phyloP scores from a whole-genome alignment of 2,113 vertebrate genomes.

The Rafetus swinhoei region DNA sequence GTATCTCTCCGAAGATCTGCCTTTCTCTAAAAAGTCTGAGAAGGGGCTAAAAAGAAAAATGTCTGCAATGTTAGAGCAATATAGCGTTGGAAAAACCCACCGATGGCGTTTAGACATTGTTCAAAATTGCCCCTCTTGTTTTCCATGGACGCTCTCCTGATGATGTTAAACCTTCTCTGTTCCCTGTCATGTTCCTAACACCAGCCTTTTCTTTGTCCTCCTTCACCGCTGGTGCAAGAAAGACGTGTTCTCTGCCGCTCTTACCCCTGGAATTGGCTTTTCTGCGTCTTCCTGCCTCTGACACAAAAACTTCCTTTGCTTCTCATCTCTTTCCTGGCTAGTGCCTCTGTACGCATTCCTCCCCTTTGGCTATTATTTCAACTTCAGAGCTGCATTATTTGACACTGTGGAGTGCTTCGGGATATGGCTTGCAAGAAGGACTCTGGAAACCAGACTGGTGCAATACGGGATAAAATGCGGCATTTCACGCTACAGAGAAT shows the following conservation, averaged over 20 bases:
- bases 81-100: background rate
- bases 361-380: accelerated
- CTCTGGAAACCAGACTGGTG: background rate
- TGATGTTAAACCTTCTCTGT: accelerated
- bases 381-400: accelerated
- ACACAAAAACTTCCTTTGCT: background rate
- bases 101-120: slow-evolving; percentile 41
- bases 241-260: background rate
- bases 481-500: background rate
- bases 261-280: accelerated
- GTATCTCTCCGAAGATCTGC: slow-evolving; percentile 38
- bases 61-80: slow-evolving; percentile 42
- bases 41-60: slow-evolving; percentile 57
- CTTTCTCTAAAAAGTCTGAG: slow-evolving; percentile 67
- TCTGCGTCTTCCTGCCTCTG: background rate
- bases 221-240: background rate
- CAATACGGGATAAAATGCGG: background rate
- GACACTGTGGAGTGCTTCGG: background rate
- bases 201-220: background rate
- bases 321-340: background rate
- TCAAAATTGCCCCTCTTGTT: background rate
- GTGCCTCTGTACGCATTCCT: accelerated
- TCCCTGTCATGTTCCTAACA: background rate
- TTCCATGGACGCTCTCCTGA: accelerated
- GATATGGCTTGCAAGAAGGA: background rate